phyloP scores from a whole-genome alignment of 2,113 vertebrate species.

The human (Homo sapiens) region DNA sequence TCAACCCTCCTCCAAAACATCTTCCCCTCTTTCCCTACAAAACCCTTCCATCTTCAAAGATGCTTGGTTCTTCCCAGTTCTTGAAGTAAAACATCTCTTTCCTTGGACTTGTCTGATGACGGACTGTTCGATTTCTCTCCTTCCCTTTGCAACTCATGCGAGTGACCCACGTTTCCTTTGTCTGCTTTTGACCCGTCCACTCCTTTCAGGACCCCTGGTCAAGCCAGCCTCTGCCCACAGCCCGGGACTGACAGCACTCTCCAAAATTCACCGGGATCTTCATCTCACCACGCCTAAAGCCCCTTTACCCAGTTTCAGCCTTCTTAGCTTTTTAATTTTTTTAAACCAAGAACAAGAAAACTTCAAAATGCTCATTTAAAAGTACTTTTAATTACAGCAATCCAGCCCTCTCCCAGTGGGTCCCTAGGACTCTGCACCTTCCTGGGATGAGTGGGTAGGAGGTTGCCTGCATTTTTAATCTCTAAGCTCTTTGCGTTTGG shows the following conservation, averaged over 20 bases:
- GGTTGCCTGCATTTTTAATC: accelerated
- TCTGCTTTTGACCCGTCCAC: accelerated
- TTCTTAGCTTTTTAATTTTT: neutral
- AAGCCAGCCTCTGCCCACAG: neutral
- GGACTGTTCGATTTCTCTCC: neutral
- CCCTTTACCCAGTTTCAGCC: neutral
- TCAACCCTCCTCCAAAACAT: neutral
- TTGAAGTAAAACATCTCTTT: neutral
- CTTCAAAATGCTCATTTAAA: neutral
- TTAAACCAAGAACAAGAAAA: neutral
- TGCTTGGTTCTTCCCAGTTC: neutral
- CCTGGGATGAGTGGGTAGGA: accelerated
- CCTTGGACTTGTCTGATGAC: accelerated
- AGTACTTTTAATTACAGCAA: neutral
- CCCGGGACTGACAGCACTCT: neutral
- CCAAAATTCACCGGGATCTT: neutral
- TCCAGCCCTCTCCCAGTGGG: accelerated
- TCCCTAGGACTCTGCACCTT: too few relatives aligned
- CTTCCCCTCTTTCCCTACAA: neutral
- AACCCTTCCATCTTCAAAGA: neutral
- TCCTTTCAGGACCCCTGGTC: too few relatives aligned
- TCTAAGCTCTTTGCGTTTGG: neutral
- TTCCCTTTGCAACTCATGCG: neutral
- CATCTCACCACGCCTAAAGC: neutral
- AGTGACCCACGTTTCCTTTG: neutral